Percentiles rank a stretch among this genome's conserved stretches.
These are phyloP conservation scores for Catostylus mosaicus DNA, from an alignment of 30 jellyfish, hydroid and myxozoan species.

Conservation along the genomic window DNA sequence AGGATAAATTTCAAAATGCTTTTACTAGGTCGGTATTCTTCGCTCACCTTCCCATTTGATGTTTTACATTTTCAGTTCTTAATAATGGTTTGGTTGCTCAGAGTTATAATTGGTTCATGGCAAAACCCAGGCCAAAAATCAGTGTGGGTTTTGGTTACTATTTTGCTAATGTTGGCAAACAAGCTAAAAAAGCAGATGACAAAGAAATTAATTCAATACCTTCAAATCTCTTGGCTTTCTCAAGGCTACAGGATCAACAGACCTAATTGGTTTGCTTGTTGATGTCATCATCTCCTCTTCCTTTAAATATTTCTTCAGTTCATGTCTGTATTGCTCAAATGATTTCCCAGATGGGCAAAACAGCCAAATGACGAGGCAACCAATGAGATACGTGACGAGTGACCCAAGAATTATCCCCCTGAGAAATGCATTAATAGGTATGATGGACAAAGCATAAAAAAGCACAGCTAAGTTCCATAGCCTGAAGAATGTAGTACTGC, in stretches of 20 bases:
- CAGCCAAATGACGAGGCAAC: slow-evolving; percentile 82
- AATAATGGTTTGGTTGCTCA: no score
- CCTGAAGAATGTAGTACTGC: slow-evolving; percentile 22
- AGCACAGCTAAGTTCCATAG: slow-evolving; percentile 61
- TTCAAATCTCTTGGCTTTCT: slow-evolving; percentile 93
- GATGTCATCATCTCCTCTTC: slow-evolving; percentile 53
- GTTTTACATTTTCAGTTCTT: no score
- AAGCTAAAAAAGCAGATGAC: no score
- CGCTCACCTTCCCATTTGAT: no score
- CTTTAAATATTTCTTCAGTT: slow-evolving; percentile 57
- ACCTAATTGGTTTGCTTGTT: slow-evolving; percentile 33
- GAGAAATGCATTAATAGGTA: slow-evolving; percentile 41
- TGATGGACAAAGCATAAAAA: slow-evolving; percentile 38
- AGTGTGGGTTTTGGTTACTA: no score
- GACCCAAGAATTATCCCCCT: slow-evolving; percentile 72
- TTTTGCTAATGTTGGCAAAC: no score
- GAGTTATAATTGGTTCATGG: no score
- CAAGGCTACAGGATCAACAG: slow-evolving; percentile 70
- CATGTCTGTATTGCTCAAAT: slow-evolving; percentile 74
- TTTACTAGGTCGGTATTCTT: no score
- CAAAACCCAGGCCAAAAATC: no score
- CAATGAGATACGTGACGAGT: slow-evolving; percentile 67
- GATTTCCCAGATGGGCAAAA: slow-evolving; percentile 95
- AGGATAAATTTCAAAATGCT: no score
- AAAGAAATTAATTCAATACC: slow-evolving; percentile 42